These are phyloP conservation scores for Trissolcus basalis DNA, from an alignment of 1,140 invertebrate species.

Conservation along the genomic window DNA sequence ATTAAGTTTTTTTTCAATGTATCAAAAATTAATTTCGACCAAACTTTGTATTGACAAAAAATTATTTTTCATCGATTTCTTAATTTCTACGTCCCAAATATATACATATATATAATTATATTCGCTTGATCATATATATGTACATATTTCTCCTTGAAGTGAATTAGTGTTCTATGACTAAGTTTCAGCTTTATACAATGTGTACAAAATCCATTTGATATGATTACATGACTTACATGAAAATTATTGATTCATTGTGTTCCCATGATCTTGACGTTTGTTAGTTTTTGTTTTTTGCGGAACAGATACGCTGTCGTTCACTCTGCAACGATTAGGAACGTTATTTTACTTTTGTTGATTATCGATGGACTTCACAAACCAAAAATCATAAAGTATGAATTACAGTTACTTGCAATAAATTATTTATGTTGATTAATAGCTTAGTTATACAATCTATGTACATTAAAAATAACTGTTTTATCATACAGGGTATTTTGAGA, in stretches of 20 bases:
- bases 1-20: not conserved
- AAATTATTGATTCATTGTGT: slow-evolving; percentile 34
- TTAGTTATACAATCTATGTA: slow-evolving; percentile 26
- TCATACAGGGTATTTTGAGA: slow-evolving; percentile 17
- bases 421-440: slow-evolving; percentile 1
- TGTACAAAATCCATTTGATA: slow-evolving; percentile 73
- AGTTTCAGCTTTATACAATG: slow-evolving; percentile 70
- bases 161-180: slow-evolving; percentile 72
- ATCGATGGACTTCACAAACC: slow-evolving; percentile 62
- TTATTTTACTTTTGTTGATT: slow-evolving; percentile 67
- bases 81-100: slow-evolving; percentile 39
- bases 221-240: slow-evolving; percentile 68
- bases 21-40: slow-evolving; percentile 7
- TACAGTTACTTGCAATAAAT: not conserved
- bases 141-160: slow-evolving; percentile 45
- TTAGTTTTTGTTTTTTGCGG: slow-evolving; percentile 56
- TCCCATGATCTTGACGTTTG: slow-evolving; percentile 20
- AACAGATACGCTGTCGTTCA: slow-evolving; percentile 66
- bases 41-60: not conserved
- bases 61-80: slow-evolving; percentile 11
- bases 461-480: slow-evolving; percentile 26
- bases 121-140: slow-evolving; percentile 30
- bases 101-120: slow-evolving; percentile 48
- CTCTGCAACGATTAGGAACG: slow-evolving; percentile 70
- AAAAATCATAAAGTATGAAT: not conserved